A percentile compares a stretch with the other conserved stretches of the same genome.
Evolutionary conservation across 2,888 invertebrate genomes (phyloP).

Genomic region (Pyrrhosoma nymphula): DNA sequence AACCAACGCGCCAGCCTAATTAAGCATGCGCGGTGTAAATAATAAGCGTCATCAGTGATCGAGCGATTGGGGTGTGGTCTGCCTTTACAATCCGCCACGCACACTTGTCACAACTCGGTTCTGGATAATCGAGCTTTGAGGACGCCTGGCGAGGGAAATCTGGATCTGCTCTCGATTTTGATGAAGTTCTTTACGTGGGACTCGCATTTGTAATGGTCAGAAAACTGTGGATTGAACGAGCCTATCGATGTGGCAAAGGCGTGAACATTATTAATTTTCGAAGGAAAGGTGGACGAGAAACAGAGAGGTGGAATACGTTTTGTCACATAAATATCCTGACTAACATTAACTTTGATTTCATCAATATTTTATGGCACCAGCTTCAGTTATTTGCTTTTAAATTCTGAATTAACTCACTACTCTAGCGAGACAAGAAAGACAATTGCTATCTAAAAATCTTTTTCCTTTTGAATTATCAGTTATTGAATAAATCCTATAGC

Average conservation of each 20-base stretch:
- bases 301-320: not conserved
- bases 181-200: conserved; percentile 6
- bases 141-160: not conserved
- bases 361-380: not conserved
- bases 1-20: not conserved
- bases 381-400: not conserved
- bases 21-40: not conserved
- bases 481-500: too few relatives aligned
- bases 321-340: not conserved
- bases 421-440: too few relatives aligned
- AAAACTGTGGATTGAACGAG: not conserved
- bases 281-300: not conserved
- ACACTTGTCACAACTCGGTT: not conserved
- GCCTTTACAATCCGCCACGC: not conserved
- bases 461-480: too few relatives aligned
- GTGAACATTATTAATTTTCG: conserved; percentile 10
- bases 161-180: conserved; percentile 2
- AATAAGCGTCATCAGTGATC: not conserved
- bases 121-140: not conserved
- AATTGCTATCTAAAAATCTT: too few relatives aligned
- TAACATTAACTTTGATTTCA: not conserved
- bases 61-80: conserved; percentile 5
- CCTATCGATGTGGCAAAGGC: not conserved
- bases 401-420: too few relatives aligned
- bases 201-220: conserved; percentile 5